A percentile compares a stretch with the other conserved stretches of the same genome.
Conservation (phyloP, 2,888 invertebrate species). For the Stenichneumon culpator region DNA sequence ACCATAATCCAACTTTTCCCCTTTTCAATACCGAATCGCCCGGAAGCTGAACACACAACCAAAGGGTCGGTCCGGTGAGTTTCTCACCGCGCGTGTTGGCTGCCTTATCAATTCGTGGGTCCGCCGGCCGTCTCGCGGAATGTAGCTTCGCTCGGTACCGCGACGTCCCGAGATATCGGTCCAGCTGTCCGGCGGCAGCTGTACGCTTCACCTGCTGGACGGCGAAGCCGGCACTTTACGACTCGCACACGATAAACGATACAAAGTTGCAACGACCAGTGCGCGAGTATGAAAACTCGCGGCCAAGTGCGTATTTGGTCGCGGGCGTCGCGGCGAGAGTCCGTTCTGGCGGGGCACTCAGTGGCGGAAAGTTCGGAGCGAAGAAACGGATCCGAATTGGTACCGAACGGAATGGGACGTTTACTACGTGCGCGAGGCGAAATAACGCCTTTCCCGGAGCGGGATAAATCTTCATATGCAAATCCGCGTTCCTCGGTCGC, state of each 20-base stretch:
- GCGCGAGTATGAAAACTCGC: slow-evolving; percentile 56
- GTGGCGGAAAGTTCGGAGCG: neutral
- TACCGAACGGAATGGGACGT: neutral
- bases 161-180: slow-evolving; percentile 79
- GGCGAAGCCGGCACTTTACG: slow-evolving; percentile 38
- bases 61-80: neutral
- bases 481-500: slow-evolving; percentile 54
- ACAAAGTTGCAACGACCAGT: slow-evolving; percentile 64
- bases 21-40: slow-evolving; percentile 1
- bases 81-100: slow-evolving; percentile 6
- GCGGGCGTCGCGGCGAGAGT: slow-evolving; percentile 19
- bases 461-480: slow-evolving; percentile 68
- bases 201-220: slow-evolving; percentile 82
- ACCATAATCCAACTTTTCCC: no score
- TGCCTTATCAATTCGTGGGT: slow-evolving; percentile 53
- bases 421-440: slow-evolving; percentile 18
- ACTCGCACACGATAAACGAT: slow-evolving; percentile 28
- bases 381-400: neutral
- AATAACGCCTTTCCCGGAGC: slow-evolving; percentile 58
- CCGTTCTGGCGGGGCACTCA: neutral
- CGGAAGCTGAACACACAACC: neutral
- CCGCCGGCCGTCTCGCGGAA: slow-evolving; percentile 42
- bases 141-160: slow-evolving; percentile 49
- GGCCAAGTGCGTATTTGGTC: slow-evolving; percentile 58
- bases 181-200: slow-evolving; percentile 82